Base-by-base conservation (phyloP, 2,113 vertebrate genomes). In the Himantopus leucocephalus region DNA sequence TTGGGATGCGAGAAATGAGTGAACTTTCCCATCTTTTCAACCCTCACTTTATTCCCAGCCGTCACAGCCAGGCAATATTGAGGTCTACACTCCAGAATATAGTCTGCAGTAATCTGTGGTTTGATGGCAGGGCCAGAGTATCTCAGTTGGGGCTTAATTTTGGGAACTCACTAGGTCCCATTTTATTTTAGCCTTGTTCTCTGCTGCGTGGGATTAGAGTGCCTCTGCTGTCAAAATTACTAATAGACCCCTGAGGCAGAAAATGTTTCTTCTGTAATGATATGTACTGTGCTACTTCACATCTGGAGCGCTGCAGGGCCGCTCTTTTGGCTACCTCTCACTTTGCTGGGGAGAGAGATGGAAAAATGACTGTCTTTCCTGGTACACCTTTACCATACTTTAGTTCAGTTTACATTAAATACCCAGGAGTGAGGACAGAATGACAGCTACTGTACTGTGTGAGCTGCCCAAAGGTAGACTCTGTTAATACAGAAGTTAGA, bases 391-490 rank as follows among this genome's bases (percentile, higher is more conserved):
- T 95, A 96, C 50, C 97, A 97, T 97, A 98, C 96, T 98, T 98
- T 90, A 97, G 97, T 94, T 97, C 90, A 94, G 97, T 94, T 98
- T 98, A 96, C 97, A 97, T 96, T 97, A 97, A 97, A 97, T 97
- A 98, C 95, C 95, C 91, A 58, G 92, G 92, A 97, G 97, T 97
- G 97, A 98, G 93, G 97, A 98, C 95, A 98, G 98, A 98, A 98
- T 98, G 98, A 98, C 98, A 98, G 98, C 97, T 97, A 97, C 96
- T 97, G 79, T 97, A 97, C 95, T 96, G 68, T 97, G 97, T 97
- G 96, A 98, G 94, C 97, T 95, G 98, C 98, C 98, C 97, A 98
- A 98, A 98, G 98, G 98, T 98, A 98, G 98, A 97, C 94, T 97
- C 85, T 90, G 92, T 96, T 98, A 98, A 98, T 98, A 98, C 97